These are phyloP conservation scores for Dendrolimus pini DNA, from an alignment of 2,888 invertebrate genomes.

Conservation along the genomic window DNA sequence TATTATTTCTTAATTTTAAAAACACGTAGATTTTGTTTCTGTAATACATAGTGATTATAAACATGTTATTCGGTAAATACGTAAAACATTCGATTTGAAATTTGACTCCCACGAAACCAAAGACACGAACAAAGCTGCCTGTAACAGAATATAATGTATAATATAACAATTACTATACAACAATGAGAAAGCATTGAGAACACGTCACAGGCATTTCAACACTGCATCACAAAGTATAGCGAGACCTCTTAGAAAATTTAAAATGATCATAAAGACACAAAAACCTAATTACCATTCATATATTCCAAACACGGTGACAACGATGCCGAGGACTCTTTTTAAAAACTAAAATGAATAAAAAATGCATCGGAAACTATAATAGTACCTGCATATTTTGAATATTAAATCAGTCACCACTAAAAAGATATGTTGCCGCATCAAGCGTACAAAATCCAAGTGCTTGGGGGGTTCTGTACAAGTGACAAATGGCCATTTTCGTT, in stretches of 20 bases:
- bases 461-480: too few species aligned
- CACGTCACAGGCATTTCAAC: conserved; percentile 26
- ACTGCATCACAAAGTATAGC: conserved; percentile 13
- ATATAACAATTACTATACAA: conserved; percentile 7
- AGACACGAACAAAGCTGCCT: not conserved
- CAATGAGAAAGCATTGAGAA: conserved; percentile 22
- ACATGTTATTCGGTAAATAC: too few species aligned
- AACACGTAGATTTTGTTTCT: too few species aligned
- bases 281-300: conserved; percentile 55
- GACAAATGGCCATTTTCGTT: too few species aligned
- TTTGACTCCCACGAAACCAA: not conserved
- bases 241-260: conserved; percentile 23
- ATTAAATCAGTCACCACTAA: conserved; percentile 50
- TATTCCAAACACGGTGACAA: conserved; percentile 54
- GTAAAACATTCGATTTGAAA: not conserved
- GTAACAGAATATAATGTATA: not conserved
- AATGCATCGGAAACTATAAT: conserved; percentile 37
- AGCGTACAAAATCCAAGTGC: conserved; percentile 4
- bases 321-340: conserved; percentile 34
- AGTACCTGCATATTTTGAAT: conserved; percentile 53
- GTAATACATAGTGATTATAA: too few species aligned
- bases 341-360: conserved; percentile 33
- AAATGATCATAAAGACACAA: conserved; percentile 42
- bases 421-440: conserved; percentile 26
- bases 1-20: too few species aligned